Base-by-base conservation (phyloP, 1,140 invertebrate genomes). In the Ganaspis sp. region DNA sequence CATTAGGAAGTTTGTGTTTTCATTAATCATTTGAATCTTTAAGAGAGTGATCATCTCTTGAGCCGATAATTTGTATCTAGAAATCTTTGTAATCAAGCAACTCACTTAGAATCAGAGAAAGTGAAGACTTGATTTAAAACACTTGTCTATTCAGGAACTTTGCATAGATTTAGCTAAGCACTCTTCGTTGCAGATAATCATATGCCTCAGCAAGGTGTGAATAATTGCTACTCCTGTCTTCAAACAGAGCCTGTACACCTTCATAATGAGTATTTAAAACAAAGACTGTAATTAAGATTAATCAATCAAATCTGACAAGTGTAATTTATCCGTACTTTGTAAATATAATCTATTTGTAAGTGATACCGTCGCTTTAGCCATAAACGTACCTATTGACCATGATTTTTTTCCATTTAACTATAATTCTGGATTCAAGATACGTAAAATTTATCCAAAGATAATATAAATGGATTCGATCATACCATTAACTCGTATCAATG, bases 141-240 rank as follows among this genome's bases (percentile, higher is more conserved):
- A 4, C 54, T 45, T 45, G n/a, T n/a, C n/a, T 45, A 4, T 15
- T n/a, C 9, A 58, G 26, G 23, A 64, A 26, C 12, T 64, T 26
- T 58, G 8, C 23, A 49, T 15, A 49, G 45, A 23, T 26, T 58
- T 0, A 64, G 26, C 58, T 29, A 34, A 64, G 23, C 58, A 26
- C 9, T 64, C 21, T 26, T 64, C 23, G 11, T 64, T 11, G 9
- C 54, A 9, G 19, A 26, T 64, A 64, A 64, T 64, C 12, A 64
- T 64, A 64, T 29, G 15, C 53, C 9, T 23, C 5, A 29, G 0
- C 12, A 64, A 64, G 12, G 26, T 64, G 58, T 64, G 58, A 64
- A 64, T 64, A 64, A 64, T 64, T 64, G 21, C 58, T 64, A 34
- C 58, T 64, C 58, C 26, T 64, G 26, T 64, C 12, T 64, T 58